Base-by-base conservation (phyloP, 2,797 vertebrate genomes). In the Hemibagrus guttatus region DNA sequence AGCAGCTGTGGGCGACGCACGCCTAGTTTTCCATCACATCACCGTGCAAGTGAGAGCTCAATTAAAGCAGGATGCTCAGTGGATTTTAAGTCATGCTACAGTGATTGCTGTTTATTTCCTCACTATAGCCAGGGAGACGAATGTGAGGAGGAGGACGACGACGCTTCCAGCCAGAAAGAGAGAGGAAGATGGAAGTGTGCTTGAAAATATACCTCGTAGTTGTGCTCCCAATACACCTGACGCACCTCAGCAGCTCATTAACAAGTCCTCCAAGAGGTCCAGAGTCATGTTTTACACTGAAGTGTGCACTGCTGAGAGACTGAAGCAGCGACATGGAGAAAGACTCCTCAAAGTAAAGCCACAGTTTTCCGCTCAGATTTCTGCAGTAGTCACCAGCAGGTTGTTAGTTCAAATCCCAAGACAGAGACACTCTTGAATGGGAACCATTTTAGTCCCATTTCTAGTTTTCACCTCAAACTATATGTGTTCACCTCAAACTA, bases 61-160 rank as follows among this genome's bases (percentile, higher is more conserved):
- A 90, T 90, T 90, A 90, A 91, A 87, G 68, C 64, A 49, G 86
- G 87, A 87, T 80, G 89, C 91, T 90, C 87, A 64, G 84, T 78
- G 88, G 89, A 89, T 90, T 91, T 89, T 75, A 87, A 91, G 91
- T 91, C 90, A 91, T 88, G 91, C 87, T 88, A 91, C 91, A 89
- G 87, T 88, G 89, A 89, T 81, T 83, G 85, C 90, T 89, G 91
- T 91, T 91, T 90, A 91, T 90, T 90, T 91, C 81, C 86, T 88
- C 82, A 56, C 82, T 59, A 69, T 16, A 83, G 80, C 28, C 54
- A n/a, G 54, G 52, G 49, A 68, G 83, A 72, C 42, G 68, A 71
- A 82, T 31, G 35, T 52, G 61, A 79, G 85, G 49, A 75, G 26
- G 46, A 79, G 59, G 84, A 69, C 42, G 61, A 68, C 54, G 35